Evolutionary conservation across 2,113 vertebrate species (phyloP).

Genomic region (Lamprologus sp.): DNA sequence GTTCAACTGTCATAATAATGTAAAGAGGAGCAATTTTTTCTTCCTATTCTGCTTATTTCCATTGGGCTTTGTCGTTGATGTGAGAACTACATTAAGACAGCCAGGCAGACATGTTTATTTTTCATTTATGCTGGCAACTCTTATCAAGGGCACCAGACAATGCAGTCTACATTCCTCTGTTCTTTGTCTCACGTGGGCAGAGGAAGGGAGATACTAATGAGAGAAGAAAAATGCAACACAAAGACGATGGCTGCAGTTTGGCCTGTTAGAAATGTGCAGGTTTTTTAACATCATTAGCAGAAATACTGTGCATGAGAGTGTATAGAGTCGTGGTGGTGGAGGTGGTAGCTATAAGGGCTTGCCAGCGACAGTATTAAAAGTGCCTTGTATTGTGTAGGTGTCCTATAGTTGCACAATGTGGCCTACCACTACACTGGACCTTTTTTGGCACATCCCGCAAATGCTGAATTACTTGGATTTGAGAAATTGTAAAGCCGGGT

Average conservation of each 20-base stretch:
- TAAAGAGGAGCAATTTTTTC: conserved; percentile 17
- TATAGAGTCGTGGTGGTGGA: background rate
- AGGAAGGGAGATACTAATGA: conserved; percentile 26
- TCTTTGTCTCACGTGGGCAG: background rate
- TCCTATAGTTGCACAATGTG: background rate
- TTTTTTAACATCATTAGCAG: conserved; percentile 11
- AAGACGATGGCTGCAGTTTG: background rate
- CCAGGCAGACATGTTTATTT: conserved; percentile 28
- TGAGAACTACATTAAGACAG: background rate
- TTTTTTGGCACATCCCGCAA: background rate
- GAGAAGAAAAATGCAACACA: conserved; percentile 10
- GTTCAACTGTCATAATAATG: background rate
- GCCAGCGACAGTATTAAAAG: background rate
- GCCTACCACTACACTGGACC: background rate
- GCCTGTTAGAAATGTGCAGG: conserved; percentile 26
- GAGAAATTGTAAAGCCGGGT: background rate
- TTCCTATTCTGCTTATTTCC: background rate
- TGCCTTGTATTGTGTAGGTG: background rate
- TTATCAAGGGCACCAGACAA: conserved; percentile 35
- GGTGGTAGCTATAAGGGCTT: background rate
- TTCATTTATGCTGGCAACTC: conserved; percentile 21
- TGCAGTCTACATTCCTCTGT: background rate
- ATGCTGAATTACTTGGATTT: background rate
- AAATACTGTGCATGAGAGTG: background rate
- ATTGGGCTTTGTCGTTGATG: background rate